Conservation (phyloP, 2,888 invertebrate species). For the Acanthosepion lycidas region DNA sequence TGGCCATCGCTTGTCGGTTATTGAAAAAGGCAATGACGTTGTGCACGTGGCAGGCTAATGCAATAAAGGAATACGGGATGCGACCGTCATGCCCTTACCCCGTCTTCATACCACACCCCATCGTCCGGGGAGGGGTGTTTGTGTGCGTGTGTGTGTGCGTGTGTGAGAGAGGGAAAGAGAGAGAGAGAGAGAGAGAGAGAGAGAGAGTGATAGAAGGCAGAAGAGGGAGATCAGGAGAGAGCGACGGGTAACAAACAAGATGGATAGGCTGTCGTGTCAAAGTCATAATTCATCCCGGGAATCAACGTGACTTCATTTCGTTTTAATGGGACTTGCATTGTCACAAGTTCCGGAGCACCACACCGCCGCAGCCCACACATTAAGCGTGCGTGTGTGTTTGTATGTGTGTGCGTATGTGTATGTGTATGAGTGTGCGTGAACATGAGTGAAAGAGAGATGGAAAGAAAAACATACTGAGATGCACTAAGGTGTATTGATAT, state of each 20-base stretch:
- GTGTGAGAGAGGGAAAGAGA: not conserved
- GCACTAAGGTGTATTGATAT: not conserved
- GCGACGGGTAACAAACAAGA: not conserved
- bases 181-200: not conserved
- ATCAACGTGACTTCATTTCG: constrained; percentile 9
- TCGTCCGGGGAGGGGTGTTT: not conserved
- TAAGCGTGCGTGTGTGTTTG: not conserved
- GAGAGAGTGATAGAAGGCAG: not conserved
- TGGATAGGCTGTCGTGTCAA: not conserved
- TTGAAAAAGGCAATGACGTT: not conserved
- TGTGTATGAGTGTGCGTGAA: not conserved
- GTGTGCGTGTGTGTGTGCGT: no score
- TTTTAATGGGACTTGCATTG: constrained; percentile 33
- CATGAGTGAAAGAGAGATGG: not conserved
- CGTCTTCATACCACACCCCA: not conserved
- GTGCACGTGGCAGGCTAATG: not conserved
- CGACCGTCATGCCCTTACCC: not conserved
- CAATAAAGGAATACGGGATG: not conserved
- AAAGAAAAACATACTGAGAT: not conserved
- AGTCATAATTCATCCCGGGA: constrained; percentile 20
- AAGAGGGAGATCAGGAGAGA: not conserved
- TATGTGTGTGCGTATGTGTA: accelerated
- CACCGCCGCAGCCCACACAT: not conserved
- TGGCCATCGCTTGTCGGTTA: not conserved
- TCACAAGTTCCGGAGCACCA: not conserved